A percentile compares a stretch with the other conserved stretches of the same genome.
phyloP scores from a whole-genome alignment of 64 coral and sea anemone genomes.

The Pocillopora verrucosa region DNA sequence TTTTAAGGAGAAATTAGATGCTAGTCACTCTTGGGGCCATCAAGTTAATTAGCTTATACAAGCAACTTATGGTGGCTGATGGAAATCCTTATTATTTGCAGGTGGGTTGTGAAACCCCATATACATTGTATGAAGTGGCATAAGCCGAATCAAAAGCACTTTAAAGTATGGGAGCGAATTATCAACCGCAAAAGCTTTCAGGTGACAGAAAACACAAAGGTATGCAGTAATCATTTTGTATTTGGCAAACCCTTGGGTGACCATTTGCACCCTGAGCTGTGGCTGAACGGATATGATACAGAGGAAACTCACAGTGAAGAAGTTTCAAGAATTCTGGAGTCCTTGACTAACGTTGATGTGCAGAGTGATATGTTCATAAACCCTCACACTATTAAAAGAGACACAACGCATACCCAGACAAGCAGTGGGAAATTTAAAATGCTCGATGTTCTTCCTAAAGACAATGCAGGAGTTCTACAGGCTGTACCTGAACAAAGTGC shows the following conservation, averaged over 20 bases:
- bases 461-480: not conserved
- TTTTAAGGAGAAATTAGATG: too few species aligned
- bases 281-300: slow-evolving; percentile 7
- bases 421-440: not conserved
- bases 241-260: slow-evolving; percentile 6
- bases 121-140: not conserved
- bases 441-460: not conserved
- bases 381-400: not conserved
- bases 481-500: not conserved
- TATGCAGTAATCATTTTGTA: slow-evolving; percentile 34
- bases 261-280: slow-evolving; percentile 23
- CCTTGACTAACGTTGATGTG: not conserved
- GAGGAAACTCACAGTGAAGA: not conserved
- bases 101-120: slow-evolving; percentile 9
- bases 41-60: too few species aligned
- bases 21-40: too few species aligned
- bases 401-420: not conserved
- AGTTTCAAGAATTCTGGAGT: not conserved
- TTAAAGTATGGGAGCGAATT: slow-evolving; percentile 4
- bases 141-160: not conserved
- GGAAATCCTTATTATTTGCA: not conserved
- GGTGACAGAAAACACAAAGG: slow-evolving; percentile 14
- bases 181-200: slow-evolving; percentile 12
- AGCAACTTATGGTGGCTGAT: not conserved
- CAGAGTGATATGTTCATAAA: not conserved